Base-by-base conservation (phyloP, 2,888 invertebrate genomes). In the Caenorhabditis sp. region DNA sequence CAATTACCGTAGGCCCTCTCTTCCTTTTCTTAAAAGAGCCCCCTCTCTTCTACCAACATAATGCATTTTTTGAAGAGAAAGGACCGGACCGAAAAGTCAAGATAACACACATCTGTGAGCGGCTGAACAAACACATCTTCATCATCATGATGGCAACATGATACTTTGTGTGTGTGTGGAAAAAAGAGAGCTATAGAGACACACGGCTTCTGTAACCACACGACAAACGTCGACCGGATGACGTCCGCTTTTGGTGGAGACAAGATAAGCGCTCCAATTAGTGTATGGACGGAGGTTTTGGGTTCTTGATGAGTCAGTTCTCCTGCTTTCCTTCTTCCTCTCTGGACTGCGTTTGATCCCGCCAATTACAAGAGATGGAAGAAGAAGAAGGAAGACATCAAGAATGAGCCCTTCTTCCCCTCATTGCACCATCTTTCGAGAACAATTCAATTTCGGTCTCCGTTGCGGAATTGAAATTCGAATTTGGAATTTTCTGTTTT, bases 41-140 rank as follows among this genome's bases (percentile, higher is more conserved):
- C 66, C n/a, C 19, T 66, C 26, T 19, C 16, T 19, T 66, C 26
- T 28, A 47, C 47, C 26, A 64, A 64, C 26, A 47, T 38, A 59
- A 35, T 54, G 26, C 26, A 10, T 49, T 64, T 75, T 68, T 66
- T 75, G 44, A 22, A 51, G 35, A 49, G 35, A 28, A 61, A 28
- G 56, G 31, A 28, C 19, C 59, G 41, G 61, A 38, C 59, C 54
- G 64, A 73, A 80, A 80, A 80, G 80, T 80, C 80, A 74, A 80
- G 74, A 80, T 49, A 61, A 66, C 74, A 74, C 54, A 68, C 80
- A 74, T 69, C 68, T 74, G 69, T 54, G 69, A 68, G 69, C 80
- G 80, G 74, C 80, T 80, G 80, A 80, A 80, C 80, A 80, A 80
- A 80, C 74, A 80, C 59, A 63, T 61, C 68, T 63, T 56, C 75